These are phyloP conservation scores for Tachypleus tridentatus DNA, from an alignment of 1,140 invertebrate species.

Conservation along the genomic window DNA sequence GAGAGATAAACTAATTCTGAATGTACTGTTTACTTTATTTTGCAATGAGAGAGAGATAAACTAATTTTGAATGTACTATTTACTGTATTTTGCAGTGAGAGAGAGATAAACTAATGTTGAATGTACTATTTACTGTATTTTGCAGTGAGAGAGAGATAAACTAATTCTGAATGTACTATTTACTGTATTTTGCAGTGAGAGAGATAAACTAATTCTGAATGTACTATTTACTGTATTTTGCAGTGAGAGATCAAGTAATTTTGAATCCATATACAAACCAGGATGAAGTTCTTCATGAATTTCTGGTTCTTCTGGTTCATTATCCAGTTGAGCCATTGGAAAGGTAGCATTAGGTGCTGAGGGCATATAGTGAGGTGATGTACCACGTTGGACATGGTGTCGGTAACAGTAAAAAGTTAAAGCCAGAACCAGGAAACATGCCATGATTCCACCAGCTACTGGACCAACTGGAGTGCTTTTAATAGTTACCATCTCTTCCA, in stretches of 20 bases:
- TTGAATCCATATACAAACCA: neutral
- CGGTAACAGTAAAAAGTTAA: slow-evolving; percentile 51
- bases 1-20: too few species aligned
- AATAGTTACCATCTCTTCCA: slow-evolving; percentile 34
- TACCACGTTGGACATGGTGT: slow-evolving; percentile 34
- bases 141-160: too few species aligned
- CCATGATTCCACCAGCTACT: slow-evolving; percentile 49
- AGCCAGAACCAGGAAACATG: slow-evolving; percentile 46
- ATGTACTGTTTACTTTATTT: too few species aligned
- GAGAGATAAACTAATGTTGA: too few species aligned
- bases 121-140: too few species aligned
- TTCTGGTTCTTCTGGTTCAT: slow-evolving; percentile 40
- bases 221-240: too few species aligned
- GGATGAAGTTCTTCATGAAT: slow-evolving; percentile 26
- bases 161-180: too few species aligned
- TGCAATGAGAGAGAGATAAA: too few species aligned
- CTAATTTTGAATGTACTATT: too few species aligned
- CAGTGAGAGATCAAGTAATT: neutral
- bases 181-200: neutral
- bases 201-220: neutral
- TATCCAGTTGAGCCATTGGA: slow-evolving; percentile 36
- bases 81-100: too few species aligned
- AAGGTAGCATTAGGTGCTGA: slow-evolving; percentile 30
- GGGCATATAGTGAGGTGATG: slow-evolving; percentile 31
- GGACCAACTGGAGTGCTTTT: slow-evolving; percentile 48